A percentile compares a stretch with the other conserved stretches of the same genome.
phyloP scores from a whole-genome alignment of 2,113 vertebrate species.

The Hyperoodon ampullatus region DNA sequence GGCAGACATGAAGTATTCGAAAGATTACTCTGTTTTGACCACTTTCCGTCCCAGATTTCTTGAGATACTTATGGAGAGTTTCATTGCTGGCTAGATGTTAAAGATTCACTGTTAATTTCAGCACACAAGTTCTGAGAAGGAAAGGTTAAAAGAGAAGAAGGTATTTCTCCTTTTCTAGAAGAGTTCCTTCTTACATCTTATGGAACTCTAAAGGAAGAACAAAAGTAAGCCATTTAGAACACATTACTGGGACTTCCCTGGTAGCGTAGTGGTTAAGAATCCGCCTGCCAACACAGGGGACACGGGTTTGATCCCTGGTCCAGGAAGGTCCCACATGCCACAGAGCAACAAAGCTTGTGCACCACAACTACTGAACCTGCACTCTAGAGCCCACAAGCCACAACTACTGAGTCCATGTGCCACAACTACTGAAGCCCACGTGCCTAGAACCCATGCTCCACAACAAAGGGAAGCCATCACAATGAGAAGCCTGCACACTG shows the following conservation, averaged over 20 bases:
- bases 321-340: too few species aligned
- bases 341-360: too few species aligned
- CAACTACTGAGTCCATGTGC: too few species aligned
- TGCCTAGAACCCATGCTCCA: too few species aligned
- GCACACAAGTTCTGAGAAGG: not conserved
- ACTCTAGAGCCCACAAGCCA: too few species aligned
- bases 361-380: too few species aligned
- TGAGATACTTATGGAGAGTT: not conserved
- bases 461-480: too few species aligned
- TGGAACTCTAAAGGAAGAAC: not conserved
- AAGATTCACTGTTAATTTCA: constrained; percentile 28
- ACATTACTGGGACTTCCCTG: not conserved
- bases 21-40: not conserved
- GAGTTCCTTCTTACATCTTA: not conserved
- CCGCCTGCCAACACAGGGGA: too few species aligned
- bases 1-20: not conserved
- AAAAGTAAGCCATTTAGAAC: not conserved
- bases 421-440: too few species aligned
- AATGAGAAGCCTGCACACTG: too few species aligned
- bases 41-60: not conserved
- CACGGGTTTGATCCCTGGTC: too few species aligned
- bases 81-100: not conserved
- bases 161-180: not conserved
- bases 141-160: not conserved
- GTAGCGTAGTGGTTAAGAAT: too few species aligned